Conservation (phyloP, 2,113 vertebrate species). For the Tragelaphus buxtoni region DNA sequence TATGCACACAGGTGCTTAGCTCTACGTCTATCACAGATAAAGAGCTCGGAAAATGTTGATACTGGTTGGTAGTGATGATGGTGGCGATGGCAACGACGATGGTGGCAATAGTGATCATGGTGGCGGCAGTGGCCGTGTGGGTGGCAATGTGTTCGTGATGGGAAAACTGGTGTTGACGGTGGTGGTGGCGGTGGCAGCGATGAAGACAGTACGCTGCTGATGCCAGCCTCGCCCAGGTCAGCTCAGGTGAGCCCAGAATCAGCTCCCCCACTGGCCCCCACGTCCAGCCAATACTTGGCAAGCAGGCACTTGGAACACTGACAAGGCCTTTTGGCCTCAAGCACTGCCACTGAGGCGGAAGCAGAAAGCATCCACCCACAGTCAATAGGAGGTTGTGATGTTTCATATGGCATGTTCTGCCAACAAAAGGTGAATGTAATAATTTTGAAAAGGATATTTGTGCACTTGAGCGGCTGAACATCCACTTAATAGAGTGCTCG, state of each 20-base stretch:
- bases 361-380: conserved; percentile 1
- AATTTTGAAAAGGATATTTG: conserved; percentile 59
- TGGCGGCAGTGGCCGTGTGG: fast-evolving
- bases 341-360: neutral
- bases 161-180: neutral
- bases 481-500: neutral
- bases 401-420: conserved; percentile 23
- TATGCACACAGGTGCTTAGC: neutral
- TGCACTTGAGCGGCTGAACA: conserved; percentile 21
- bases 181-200: neutral
- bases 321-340: conserved; percentile 6
- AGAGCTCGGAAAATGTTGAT: neutral
- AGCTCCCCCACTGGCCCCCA: neutral
- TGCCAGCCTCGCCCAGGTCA: neutral
- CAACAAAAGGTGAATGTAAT: conserved; percentile 55
- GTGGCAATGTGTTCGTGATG: fast-evolving
- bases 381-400: neutral
- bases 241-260: neutral
- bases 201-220: neutral
- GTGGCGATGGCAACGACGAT: fast-evolving
- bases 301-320: neutral
- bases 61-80: fast-evolving
- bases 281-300: neutral
- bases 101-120: fast-evolving
- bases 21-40: neutral